phyloP scores from a whole-genome alignment of 2,797 vertebrate genomes.

The Acanthornis magna region DNA sequence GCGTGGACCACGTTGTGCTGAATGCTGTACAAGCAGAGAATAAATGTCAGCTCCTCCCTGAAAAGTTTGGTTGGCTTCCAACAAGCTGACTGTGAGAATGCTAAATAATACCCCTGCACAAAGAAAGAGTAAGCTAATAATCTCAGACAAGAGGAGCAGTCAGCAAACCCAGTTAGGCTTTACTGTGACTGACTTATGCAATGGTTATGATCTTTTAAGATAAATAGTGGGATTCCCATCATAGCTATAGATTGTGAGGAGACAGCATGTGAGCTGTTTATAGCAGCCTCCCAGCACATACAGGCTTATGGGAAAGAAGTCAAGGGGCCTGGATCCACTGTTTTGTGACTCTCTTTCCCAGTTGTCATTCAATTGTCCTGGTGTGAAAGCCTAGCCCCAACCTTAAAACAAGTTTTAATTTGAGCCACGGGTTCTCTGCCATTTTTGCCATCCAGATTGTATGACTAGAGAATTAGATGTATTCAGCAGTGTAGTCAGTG shows the following conservation, averaged over 20 bases:
- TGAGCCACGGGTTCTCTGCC: neutral
- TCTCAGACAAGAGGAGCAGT: neutral
- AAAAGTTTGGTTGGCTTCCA: neutral
- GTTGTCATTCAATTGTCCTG: neutral
- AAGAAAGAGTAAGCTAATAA: constrained; percentile 1
- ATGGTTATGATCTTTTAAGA: neutral
- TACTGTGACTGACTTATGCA: neutral
- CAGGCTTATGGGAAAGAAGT: neutral
- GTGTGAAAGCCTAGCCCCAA: neutral
- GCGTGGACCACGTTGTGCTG: neutral
- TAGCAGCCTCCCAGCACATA: neutral
- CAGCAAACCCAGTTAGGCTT: neutral
- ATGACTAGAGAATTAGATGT: neutral
- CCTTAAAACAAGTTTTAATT: neutral
- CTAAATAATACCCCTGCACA: neutral
- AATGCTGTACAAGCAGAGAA: neutral
- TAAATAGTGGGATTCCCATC: neutral
- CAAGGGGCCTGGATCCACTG: neutral
- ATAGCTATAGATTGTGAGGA: neutral
- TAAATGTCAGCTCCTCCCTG: neutral
- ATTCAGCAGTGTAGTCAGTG: neutral
- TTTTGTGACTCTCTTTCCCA: neutral
- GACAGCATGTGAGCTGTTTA: neutral
- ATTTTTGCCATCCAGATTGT: neutral
- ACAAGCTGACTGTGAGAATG: neutral